Base-by-base conservation (phyloP, 2,888 invertebrate genomes). In the Pyralis farinalis region DNA sequence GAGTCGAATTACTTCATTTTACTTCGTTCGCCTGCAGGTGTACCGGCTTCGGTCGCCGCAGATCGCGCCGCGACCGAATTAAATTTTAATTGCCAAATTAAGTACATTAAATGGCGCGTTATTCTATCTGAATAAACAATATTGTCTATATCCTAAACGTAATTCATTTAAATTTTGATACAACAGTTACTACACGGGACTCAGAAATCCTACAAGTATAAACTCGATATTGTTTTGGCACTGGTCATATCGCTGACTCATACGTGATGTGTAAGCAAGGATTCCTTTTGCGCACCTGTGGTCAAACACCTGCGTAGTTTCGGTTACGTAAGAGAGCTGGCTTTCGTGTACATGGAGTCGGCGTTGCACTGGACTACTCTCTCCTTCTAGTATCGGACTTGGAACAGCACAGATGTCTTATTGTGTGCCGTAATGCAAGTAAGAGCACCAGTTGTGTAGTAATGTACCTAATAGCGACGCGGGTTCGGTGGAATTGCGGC, bases 1-100 rank as follows among this genome's bases (percentile, higher is more conserved):
- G 71, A 68, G 59, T 70, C 57, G 70, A 76, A 82, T 82, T 80
- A 80, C 78, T 79, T 79, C 73, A 82, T 78, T 79, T 67, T 63
- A 63, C 64, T 60, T 57, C 56, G 55, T 51, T 56, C 44, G 55
- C 55, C 58, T 64, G 67, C 76, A 76, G 76, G 74, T 74, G 71
- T 59, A 60, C 55, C 53, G 50, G 53, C 49, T 44, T 42, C 25
- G 41, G 43, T 43, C 45, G 40, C 49, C 46, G 43, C 43, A 43
- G 29, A 42, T 50, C 47, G 37, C 48, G 51, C 58, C 52, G 53
- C 63, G 59, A 68, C 66, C 52, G 63, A 73, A 71, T 74, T 76
- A 67, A 60, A 69, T 60, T 72, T 69, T 72, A 71, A 73, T 71
- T 72, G 61, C 58, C 55, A 55, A 65, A 74, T 67, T 63, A 65